These are phyloP conservation scores for Leucoma salicis DNA, from an alignment of 2,888 invertebrate species.

Conservation along the genomic window DNA sequence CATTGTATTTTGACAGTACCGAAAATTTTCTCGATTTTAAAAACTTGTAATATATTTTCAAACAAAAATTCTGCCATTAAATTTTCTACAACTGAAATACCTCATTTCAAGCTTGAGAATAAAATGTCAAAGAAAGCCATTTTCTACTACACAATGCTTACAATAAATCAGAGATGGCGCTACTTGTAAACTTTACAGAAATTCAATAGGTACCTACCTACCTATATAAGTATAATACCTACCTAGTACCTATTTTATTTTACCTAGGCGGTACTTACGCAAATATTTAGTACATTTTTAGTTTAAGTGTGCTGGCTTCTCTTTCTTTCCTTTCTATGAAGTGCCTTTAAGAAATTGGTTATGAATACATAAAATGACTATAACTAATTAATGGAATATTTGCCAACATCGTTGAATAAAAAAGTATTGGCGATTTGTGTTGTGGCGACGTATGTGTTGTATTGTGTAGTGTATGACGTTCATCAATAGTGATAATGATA, in stretches of 20 bases:
- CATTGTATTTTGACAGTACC: too few species aligned
- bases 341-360: constrained; percentile 24
- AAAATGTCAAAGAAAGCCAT: constrained; percentile 38
- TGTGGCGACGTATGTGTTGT: constrained; percentile 43
- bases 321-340: constrained; percentile 47
- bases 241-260: too few species aligned
- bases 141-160: constrained; percentile 18
- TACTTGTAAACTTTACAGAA: constrained; percentile 52
- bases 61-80: background rate
- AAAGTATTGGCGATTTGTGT: constrained; percentile 44
- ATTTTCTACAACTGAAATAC: constrained; percentile 21
- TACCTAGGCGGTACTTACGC: too few species aligned
- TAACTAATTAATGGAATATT: constrained; percentile 18
- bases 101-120: constrained; percentile 47
- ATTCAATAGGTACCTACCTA: too few species aligned
- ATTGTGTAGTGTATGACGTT: constrained; percentile 67
- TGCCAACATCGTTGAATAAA: constrained; percentile 34
- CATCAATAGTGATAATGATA: constrained; percentile 67
- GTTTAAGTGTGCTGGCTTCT: constrained; percentile 58
- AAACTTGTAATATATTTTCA: background rate
- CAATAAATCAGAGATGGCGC: constrained; percentile 58
- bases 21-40: too few species aligned
- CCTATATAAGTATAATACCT: too few species aligned
- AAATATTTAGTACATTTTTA: constrained; percentile 37
- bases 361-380: constrained; percentile 27